phyloP scores from a whole-genome alignment of 1,140 invertebrate genomes.

The Drosophila funebris region DNA sequence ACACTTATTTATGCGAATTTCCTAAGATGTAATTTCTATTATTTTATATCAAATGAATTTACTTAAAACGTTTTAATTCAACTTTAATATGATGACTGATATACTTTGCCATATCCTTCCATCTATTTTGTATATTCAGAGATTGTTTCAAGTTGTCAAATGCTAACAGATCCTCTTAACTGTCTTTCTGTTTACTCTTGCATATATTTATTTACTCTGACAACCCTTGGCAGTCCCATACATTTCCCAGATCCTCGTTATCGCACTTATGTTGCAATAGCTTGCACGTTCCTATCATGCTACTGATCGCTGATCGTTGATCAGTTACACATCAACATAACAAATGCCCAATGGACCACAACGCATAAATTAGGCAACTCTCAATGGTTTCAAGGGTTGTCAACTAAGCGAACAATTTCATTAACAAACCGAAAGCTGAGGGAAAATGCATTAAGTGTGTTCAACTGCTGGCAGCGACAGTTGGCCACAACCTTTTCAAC shows the following conservation, averaged over 20 bases:
- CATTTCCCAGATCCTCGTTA: neutral
- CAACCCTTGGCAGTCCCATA: slow-evolving; percentile 17
- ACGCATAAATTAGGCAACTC: slow-evolving; percentile 68
- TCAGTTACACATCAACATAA: slow-evolving; percentile 33
- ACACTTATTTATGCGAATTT: too few species aligned
- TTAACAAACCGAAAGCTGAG: slow-evolving; percentile 44
- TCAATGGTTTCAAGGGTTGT: slow-evolving; percentile 1
- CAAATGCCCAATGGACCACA: slow-evolving; percentile 60
- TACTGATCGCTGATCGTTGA: slow-evolving; percentile 17
- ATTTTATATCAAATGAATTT: too few species aligned
- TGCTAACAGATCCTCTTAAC: slow-evolving; percentile 7
- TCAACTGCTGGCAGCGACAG: slow-evolving; percentile 49
- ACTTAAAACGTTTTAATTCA: too few species aligned
- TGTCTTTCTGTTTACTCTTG: neutral
- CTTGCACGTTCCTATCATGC: slow-evolving; percentile 2
- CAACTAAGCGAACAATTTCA: slow-evolving; percentile 62
- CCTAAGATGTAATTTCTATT: too few species aligned
- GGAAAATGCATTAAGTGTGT: slow-evolving; percentile 6
- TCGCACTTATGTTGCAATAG: slow-evolving; percentile 8
- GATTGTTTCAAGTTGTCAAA: neutral
- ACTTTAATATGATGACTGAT: too few species aligned
- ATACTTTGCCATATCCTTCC: neutral
- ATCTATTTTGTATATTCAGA: neutral
- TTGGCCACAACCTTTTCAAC: slow-evolving; percentile 36
- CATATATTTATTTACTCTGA: slow-evolving; percentile 16